Evolutionary conservation across 35 echinoderm and acorn worm genomes (phyloP).

Genomic region (Heliocidaris erythrogramma): DNA sequence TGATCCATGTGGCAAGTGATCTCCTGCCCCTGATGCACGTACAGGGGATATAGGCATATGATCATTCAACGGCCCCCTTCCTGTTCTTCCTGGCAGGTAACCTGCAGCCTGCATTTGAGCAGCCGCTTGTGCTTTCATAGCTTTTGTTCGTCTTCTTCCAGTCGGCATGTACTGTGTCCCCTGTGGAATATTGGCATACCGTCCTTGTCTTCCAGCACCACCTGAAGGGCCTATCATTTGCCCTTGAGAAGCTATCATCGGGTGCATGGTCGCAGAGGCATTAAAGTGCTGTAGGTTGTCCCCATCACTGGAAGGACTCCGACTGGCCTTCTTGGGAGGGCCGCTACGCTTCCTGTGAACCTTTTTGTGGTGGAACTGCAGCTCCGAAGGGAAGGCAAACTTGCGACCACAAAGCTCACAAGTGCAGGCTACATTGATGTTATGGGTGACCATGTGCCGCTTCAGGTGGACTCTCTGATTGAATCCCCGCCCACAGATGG

Average conservation of each 20-base stretch:
- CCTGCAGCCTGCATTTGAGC: background rate
- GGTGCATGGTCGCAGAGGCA: conserved; percentile 8
- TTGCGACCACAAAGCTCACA: conserved; percentile 49
- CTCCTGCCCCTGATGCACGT: background rate
- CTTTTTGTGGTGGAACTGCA: conserved; percentile 37
- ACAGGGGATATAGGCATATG: conserved; percentile 8
- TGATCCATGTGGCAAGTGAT: conserved; percentile 9
- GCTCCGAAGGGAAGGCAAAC: conserved; percentile 54
- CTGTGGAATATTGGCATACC: background rate
- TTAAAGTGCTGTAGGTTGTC: conserved; percentile 19
- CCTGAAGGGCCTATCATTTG: background rate
- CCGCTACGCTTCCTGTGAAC: conserved; percentile 20
- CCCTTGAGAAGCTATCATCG: background rate
- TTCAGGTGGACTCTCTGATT: conserved; percentile 61
- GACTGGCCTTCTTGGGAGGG: conserved; percentile 21
- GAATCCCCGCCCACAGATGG: conserved; percentile 61
- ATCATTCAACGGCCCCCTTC: background rate
- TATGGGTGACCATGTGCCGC: conserved; percentile 61
- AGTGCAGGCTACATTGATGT: conserved; percentile 40
- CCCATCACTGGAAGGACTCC: background rate
- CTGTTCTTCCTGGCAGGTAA: background rate
- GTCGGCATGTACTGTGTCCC: background rate
- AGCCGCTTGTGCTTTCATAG: background rate
- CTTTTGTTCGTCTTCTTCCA: background rate
- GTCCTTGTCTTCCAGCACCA: background rate